phyloP scores from a whole-genome alignment of 1,140 invertebrate genomes.

The Apolygus lucorum region DNA sequence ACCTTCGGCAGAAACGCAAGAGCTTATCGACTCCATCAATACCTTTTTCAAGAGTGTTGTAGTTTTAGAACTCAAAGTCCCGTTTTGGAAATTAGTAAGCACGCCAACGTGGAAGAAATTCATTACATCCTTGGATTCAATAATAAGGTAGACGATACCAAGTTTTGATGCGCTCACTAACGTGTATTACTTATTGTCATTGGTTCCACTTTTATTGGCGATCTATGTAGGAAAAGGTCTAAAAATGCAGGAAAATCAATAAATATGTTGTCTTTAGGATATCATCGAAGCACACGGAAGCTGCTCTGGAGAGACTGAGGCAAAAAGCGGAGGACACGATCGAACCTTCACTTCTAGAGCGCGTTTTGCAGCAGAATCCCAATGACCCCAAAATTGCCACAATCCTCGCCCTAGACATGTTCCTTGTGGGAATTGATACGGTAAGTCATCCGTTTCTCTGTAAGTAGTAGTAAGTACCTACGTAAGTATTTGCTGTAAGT shows the following conservation, averaged over 20 bases:
- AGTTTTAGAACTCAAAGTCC: constrained; percentile 65
- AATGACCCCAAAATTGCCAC: constrained; percentile 59
- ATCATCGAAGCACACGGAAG: constrained; percentile 50
- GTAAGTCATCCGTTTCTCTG: constrained; percentile 49
- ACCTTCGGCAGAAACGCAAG: constrained; percentile 51
- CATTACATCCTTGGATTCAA: constrained; percentile 57
- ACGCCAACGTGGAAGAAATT: constrained; percentile 66
- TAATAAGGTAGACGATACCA: constrained; percentile 47
- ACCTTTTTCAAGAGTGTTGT: constrained; percentile 72
- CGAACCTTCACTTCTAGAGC: constrained; percentile 53
- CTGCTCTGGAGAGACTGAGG: constrained; percentile 40
- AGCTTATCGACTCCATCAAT: constrained; percentile 67
- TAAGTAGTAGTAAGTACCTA: too few species aligned
- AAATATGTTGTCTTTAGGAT: constrained; percentile 41
- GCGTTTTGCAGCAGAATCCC: constrained; percentile 49
- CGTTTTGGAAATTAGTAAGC: constrained; percentile 68
- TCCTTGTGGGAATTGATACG: constrained; percentile 80
- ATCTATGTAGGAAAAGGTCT: neutral
- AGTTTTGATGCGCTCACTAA: too few species aligned
- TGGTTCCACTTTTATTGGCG: neutral
- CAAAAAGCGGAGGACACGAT: constrained; percentile 39
- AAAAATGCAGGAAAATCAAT: neutral
- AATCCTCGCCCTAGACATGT: constrained; percentile 68
- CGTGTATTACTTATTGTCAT: neutral
- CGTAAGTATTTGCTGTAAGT: too few species aligned